Evolutionary conservation across 2,797 vertebrate genomes (phyloP).

Genomic region (Etheostoma nigrum): DNA sequence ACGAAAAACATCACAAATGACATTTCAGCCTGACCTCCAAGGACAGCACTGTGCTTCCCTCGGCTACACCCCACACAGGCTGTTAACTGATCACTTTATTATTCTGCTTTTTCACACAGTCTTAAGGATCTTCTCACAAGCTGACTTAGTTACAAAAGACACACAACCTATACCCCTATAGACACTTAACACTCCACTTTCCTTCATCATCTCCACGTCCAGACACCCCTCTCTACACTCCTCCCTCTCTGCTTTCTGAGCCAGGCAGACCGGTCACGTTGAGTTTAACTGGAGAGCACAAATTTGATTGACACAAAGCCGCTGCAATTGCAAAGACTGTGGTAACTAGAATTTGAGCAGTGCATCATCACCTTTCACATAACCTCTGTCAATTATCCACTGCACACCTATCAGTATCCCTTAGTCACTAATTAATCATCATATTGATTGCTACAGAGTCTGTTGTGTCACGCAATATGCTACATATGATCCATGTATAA

Average conservation of each 20-base stretch:
- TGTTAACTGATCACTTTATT: slow-evolving; percentile 42
- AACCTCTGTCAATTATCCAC: slow-evolving; percentile 53
- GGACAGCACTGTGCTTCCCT: slow-evolving; percentile 28
- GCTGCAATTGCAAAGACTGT: slow-evolving; percentile 51
- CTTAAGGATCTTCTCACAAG: slow-evolving; percentile 32
- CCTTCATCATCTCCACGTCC: background rate
- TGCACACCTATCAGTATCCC: slow-evolving; percentile 30
- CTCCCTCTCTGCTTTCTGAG: slow-evolving; percentile 70
- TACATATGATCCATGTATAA: slow-evolving; percentile 63
- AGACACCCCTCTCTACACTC: background rate
- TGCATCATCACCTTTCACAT: slow-evolving; percentile 34
- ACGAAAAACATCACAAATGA: slow-evolving; percentile 12
- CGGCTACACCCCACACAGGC: slow-evolving; percentile 37
- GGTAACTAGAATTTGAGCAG: slow-evolving; percentile 26
- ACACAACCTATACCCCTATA: slow-evolving; percentile 41
- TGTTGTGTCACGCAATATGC: slow-evolving; percentile 50
- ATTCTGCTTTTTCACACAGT: slow-evolving; percentile 30
- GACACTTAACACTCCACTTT: slow-evolving; percentile 9
- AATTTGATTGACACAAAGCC: slow-evolving; percentile 44
- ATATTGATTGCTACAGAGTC: slow-evolving; percentile 48
- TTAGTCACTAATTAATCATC: slow-evolving; percentile 46
- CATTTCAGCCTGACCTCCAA: slow-evolving; percentile 13
- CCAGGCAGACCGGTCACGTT: slow-evolving; percentile 56
- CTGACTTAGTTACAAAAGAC: slow-evolving; percentile 44
- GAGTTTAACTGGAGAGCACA: slow-evolving; percentile 43